Evolutionary conservation across 2,888 invertebrate genomes (phyloP).

Genomic region (Autographa gamma): DNA sequence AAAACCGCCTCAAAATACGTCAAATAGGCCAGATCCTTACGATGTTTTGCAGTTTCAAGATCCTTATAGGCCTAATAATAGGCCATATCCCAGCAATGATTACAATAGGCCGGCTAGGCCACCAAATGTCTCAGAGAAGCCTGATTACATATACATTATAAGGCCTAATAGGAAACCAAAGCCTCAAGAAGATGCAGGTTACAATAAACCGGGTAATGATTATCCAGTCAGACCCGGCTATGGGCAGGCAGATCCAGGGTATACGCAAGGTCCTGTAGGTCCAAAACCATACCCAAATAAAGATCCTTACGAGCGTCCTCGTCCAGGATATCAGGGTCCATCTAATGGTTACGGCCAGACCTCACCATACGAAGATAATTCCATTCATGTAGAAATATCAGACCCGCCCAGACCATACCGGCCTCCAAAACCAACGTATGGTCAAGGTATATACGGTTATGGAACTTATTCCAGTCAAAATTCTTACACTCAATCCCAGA

Average conservation of each 20-base stretch:
- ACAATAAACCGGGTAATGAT: conserved; percentile 49
- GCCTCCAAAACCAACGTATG: conserved; percentile 67
- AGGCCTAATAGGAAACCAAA: conserved; percentile 79
- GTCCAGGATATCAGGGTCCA: conserved; percentile 64
- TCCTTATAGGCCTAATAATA: conserved; percentile 45
- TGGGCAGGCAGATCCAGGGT: conserved; percentile 41
- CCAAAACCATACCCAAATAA: conserved; percentile 66
- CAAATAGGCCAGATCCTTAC: conserved; percentile 65
- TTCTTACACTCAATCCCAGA: conserved; percentile 66
- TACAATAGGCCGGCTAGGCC: conserved; percentile 55
- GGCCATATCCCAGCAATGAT: conserved; percentile 62
- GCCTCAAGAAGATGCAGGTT: conserved; percentile 51
- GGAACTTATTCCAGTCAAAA: conserved; percentile 71
- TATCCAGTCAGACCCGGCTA: conserved; percentile 39
- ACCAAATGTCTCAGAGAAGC: conserved; percentile 71
- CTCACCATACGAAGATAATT: conserved; percentile 74
- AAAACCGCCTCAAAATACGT: conserved; percentile 47
- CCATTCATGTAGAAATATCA: conserved; percentile 78
- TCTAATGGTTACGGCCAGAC: conserved; percentile 73
- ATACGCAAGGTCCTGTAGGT: conserved; percentile 59
- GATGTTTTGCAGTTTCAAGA: conserved; percentile 76
- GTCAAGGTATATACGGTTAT: conserved; percentile 67
- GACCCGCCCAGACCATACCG: conserved; percentile 80
- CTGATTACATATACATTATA: conserved; percentile 76
- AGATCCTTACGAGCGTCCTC: conserved; percentile 37